phyloP scores from a whole-genome alignment of 2,113 vertebrate species.

The Delphinapterus leucas region DNA sequence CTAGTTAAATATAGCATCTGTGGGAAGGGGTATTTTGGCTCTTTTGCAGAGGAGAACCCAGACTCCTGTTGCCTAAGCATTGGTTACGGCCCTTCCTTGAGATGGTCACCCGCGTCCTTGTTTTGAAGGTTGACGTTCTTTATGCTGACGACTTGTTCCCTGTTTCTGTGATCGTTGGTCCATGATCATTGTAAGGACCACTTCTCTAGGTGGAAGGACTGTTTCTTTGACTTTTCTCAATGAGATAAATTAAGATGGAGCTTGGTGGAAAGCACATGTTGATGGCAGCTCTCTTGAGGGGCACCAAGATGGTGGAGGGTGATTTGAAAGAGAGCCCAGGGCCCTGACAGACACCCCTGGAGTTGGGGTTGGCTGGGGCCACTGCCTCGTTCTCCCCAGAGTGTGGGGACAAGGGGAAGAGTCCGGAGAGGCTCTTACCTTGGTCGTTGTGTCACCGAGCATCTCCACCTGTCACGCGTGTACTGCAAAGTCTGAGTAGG shows the following conservation, averaged over 20 bases:
- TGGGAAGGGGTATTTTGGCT: neutral
- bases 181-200: neutral
- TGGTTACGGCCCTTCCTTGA: neutral
- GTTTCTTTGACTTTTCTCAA: conserved; percentile 12
- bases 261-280: too few relatives aligned
- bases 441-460: neutral
- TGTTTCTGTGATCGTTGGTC: neutral
- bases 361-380: neutral
- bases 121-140: neutral
- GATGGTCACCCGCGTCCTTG: neutral
- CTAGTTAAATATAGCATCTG: neutral
- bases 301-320: neutral
- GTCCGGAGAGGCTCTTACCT: neutral
- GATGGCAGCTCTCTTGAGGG: rapidly evolving
- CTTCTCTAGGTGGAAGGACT: neutral
- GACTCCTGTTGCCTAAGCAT: neutral
- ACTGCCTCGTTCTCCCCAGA: too few relatives aligned
- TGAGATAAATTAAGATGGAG: neutral
- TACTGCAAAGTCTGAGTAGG: neutral
- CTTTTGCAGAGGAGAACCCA: neutral
- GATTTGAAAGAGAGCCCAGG: neutral
- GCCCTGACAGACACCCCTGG: rapidly evolving
- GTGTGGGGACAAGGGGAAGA: neutral
- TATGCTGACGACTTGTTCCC: neutral
- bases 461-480: neutral